Evolutionary conservation across 2,113 vertebrate genomes (phyloP), one percentile per base, ranked within the genome.

Genomic region (zebrafish (Danio rerio)): DNA sequence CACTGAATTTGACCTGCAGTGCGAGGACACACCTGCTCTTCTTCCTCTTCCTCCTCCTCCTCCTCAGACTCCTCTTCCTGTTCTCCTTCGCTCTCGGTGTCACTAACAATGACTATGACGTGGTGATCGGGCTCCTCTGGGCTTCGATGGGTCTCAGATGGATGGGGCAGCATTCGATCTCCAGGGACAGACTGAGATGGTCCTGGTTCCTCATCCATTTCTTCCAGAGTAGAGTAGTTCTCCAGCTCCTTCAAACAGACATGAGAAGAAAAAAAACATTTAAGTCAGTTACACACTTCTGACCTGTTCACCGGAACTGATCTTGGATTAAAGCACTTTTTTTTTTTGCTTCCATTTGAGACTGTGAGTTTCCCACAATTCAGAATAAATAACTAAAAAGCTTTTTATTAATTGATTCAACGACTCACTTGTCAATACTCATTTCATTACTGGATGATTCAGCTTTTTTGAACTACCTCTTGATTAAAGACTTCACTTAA

Each of bases 101-200:
- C 97, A 13, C 96, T 99, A 42, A 96, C 94, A 83, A 99, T 98
- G 31, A 99, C 95, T 72, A 99, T 96, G 20, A 98, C 96, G 83
- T 97, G 95, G 53, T 95, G 95, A 20, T 96, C 95, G 5, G 93
- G 91, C 52, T 81, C 81, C 6, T 87, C 82, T 90, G 92, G 5
- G 95, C 95, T 66, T 92, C 88, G 21, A 93, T 92, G 56, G 92
- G 93, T 90, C 62, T 96, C 96, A 55, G 93, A 88, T 5, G 92
- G 91, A 81, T 94, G 94, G 49, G 91, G 85, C 10, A 93, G 92
- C 7, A 83, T 40, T 52, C 95, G 93, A 16, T 98, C 96, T 82
- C 94, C 89, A 6, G 93, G 89, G 0, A 95, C 88, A 6, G 96
- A 94, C 74, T 96, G 96, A 63, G 95, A 86, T 4, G 86, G 92